A percentile compares a stretch with the other conserved stretches of the same genome.
These are phyloP conservation scores for Orbicella faveolata DNA, from an alignment of 64 coral and sea anemone species.

Conservation along the genomic window DNA sequence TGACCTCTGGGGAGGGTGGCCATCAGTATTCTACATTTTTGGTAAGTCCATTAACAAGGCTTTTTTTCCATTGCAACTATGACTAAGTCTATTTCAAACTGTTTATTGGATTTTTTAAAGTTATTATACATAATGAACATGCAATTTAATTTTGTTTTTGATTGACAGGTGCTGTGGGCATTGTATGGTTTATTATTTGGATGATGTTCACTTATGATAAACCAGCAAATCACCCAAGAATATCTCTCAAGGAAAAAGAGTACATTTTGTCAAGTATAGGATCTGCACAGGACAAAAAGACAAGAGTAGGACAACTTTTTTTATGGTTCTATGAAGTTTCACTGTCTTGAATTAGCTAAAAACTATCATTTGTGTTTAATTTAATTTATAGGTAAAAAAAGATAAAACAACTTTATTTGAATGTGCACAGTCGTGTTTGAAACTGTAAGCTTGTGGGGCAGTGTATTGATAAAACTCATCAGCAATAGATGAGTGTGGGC, in stretches of 20 bases:
- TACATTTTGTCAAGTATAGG: constrained; percentile 82
- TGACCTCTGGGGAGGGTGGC: constrained; percentile 85
- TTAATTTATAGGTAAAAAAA: too few species aligned
- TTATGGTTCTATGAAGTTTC: not conserved
- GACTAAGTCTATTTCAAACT: too few species aligned
- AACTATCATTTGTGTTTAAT: not conserved
- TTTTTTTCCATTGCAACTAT: too few species aligned
- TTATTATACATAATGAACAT: not conserved
- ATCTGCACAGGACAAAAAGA: constrained; percentile 69
- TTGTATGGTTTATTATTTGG: constrained; percentile 88
- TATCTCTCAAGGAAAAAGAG: constrained; percentile 70
- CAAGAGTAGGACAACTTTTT: constrained; percentile 31
- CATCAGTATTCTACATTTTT: constrained; percentile 93
- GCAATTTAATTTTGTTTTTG: not conserved
- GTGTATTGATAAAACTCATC: too few species aligned
- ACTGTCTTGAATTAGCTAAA: not conserved
- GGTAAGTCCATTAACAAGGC: constrained; percentile 28
- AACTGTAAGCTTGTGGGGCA: too few species aligned
- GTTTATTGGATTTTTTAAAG: not conserved
- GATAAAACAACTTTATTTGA: too few species aligned
- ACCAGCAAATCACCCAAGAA: constrained; percentile 79
- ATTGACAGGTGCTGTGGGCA: constrained; percentile 64
- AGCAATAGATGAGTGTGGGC: too few species aligned
- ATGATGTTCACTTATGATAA: constrained; percentile 71
- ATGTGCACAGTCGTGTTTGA: too few species aligned